Base-by-base conservation (phyloP, 2,888 invertebrate species). In the Philereme transversata region DNA sequence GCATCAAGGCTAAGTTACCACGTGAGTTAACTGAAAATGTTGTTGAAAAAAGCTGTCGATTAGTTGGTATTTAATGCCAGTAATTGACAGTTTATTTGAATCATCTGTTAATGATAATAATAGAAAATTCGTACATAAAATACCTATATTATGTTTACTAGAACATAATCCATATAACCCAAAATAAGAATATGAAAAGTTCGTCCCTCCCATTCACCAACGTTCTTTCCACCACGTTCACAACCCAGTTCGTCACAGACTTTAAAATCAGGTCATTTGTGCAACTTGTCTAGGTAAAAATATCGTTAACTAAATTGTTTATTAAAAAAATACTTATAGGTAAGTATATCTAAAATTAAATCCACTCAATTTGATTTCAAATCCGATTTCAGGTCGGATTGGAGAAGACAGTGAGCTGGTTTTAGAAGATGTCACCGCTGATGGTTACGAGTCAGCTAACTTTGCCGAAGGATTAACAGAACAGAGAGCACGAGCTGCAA, bases 1-100 rank as follows among this genome's bases (percentile, higher is more conserved):
- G 95, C 55, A 94, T 96, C 45, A 96, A 96, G 46, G 94, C 94
- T 51, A 95, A 95, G 80, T 94, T 95, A 79, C 95, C 92, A 70
- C 90, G 92, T 92, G 61, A 64, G 81, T 75, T 8, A 33, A 22
- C n/a, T 43, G 0, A 40, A 40, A 5, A 40, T 8, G 8, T 5
- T 8, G 5, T 40, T 7, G 40, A 8, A n/a, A n/a, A n/a, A n/a
- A 40, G 2, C 8, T 40, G 7, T 2, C 40, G 7, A 4, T 8
- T 40, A 40, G 40, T 40, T 8, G 7, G 22, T 22, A 22, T 22
- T 1, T 38, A 38, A 7, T 38, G 0, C 36, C 5, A 38, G 36
- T 38, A 5, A 38, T 38, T 38, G 36, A 38, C 36, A 38, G 36
- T 38, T 38, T 38, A 38, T 38, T 7, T 6, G 5, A 38, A 38